Evolutionary conservation across 2,797 vertebrate genomes (phyloP).

Genomic region (Hyperoplus lanceolatus): DNA sequence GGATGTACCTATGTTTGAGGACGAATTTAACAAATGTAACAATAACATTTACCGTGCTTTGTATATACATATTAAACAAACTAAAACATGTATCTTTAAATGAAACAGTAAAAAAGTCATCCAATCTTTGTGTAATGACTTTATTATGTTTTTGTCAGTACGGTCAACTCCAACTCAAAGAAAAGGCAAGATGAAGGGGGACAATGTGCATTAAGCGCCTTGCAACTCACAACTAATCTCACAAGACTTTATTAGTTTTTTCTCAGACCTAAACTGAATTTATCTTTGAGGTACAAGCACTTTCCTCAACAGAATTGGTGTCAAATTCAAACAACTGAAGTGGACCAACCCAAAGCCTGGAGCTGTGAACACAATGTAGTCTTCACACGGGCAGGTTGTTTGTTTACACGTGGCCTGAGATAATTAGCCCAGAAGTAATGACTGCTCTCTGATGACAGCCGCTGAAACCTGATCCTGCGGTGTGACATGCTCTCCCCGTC

Average conservation of each 20-base stretch:
- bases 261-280: slow-evolving; percentile 1
- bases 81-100: neutral
- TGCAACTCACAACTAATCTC: neutral
- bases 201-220: neutral
- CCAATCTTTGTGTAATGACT: neutral
- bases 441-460: slow-evolving; percentile 89
- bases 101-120: neutral
- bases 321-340: slow-evolving; percentile 47
- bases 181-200: neutral
- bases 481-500: slow-evolving; percentile 83
- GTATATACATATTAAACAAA: neutral
- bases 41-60: neutral
- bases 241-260: neutral
- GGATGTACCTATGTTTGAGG: neutral
- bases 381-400: slow-evolving; percentile 81
- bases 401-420: slow-evolving; percentile 85
- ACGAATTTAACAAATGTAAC: neutral
- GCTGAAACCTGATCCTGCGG: slow-evolving; percentile 79
- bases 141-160: neutral
- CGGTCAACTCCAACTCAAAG: neutral
- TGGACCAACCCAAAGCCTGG: slow-evolving; percentile 36
- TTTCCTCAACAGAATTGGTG: slow-evolving; percentile 24
- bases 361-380: slow-evolving; percentile 77
- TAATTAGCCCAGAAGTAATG: slow-evolving; percentile 91
- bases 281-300: slow-evolving; percentile 6